Percentiles rank a stretch among this genome's conserved stretches.
Evolutionary conservation across 2,113 vertebrate species (phyloP).

Genomic region (Nothocercus julius): DNA sequence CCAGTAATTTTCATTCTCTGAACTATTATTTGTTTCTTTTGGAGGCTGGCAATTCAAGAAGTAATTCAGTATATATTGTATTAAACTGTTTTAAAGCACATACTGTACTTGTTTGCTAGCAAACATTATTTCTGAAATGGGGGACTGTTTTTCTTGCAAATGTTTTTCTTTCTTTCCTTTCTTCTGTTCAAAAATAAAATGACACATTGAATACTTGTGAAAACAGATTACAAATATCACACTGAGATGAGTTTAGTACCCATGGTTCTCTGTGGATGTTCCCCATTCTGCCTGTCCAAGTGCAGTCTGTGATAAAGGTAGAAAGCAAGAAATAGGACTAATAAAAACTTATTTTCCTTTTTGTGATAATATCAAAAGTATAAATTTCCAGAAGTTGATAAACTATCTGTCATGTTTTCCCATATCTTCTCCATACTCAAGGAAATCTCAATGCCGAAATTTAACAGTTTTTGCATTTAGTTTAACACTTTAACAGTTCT

Average conservation of each 20-base stretch:
- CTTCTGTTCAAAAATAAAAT: not conserved
- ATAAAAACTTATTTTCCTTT: not conserved
- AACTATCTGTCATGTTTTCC: not conserved
- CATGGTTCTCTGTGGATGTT: not conserved
- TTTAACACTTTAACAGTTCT: not conserved
- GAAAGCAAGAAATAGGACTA: not conserved
- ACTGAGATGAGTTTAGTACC: slow-evolving; percentile 14
- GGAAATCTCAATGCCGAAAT: not conserved
- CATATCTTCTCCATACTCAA: not conserved
- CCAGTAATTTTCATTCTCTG: slow-evolving; percentile 77
- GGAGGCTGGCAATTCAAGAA: slow-evolving; percentile 72
- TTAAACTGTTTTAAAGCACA: slow-evolving; percentile 72
- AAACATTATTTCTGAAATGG: slow-evolving; percentile 70
- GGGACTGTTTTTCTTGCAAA: slow-evolving; percentile 41
- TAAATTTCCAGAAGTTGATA: not conserved
- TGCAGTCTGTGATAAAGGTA: not conserved
- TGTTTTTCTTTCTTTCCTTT: slow-evolving; percentile 40
- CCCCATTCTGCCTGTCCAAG: not conserved
- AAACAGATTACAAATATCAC: slow-evolving; percentile 4
- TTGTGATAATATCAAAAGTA: not conserved
- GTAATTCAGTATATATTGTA: slow-evolving; percentile 74
- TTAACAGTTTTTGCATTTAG: not conserved
- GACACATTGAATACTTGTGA: slow-evolving; percentile 1
- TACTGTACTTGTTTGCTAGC: slow-evolving; percentile 65
- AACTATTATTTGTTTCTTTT: slow-evolving; percentile 74